A percentile compares a stretch with the other conserved stretches of the same genome.
Conservation (phyloP, 1,140 invertebrate genomes). For the Drosophila gunungcola region DNA sequence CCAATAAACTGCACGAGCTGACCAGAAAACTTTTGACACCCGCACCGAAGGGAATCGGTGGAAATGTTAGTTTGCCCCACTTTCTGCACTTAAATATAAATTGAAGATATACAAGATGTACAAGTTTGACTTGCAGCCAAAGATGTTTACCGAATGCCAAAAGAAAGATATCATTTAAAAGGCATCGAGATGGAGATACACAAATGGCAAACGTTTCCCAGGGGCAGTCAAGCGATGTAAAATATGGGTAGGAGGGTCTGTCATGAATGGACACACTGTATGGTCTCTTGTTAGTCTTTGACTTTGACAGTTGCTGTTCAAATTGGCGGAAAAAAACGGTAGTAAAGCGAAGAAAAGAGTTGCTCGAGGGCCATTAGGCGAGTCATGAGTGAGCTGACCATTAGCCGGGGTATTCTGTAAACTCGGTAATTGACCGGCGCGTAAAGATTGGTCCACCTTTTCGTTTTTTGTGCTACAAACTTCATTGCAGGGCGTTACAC, state of each 20-base stretch:
- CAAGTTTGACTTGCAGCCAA: slow-evolving; percentile 9
- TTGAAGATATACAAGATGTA: slow-evolving; percentile 20
- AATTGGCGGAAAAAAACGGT: slow-evolving; percentile 51
- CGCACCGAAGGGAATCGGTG: slow-evolving; percentile 4
- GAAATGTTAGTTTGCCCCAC: slow-evolving; percentile 37
- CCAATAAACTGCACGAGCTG: slow-evolving; percentile 53
- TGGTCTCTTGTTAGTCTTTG: slow-evolving; percentile 63
- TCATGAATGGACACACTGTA: slow-evolving; percentile 27
- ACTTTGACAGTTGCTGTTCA: slow-evolving; percentile 58
- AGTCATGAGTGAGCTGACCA: slow-evolving; percentile 53
- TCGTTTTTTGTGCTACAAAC: not conserved
- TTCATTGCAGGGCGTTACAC: slow-evolving; percentile 57
- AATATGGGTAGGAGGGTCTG: slow-evolving; percentile 13
- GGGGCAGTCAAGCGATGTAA: slow-evolving; percentile 29
- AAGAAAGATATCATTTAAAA: slow-evolving; percentile 43
- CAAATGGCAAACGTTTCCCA: slow-evolving; percentile 35
- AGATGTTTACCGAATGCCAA: slow-evolving; percentile 30
- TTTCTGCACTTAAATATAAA: slow-evolving; percentile 39
- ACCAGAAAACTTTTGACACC: slow-evolving; percentile 59
- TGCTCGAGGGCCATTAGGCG: slow-evolving; percentile 41
- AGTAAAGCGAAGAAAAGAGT: slow-evolving; percentile 22
- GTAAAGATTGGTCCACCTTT: slow-evolving; percentile 38
- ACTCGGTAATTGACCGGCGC: slow-evolving; percentile 42
- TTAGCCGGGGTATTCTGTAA: slow-evolving; percentile 57
- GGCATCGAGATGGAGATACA: slow-evolving; percentile 34